Evolutionary conservation across 2,797 vertebrate genomes (phyloP).

Genomic region (Hafferia zeledoni): DNA sequence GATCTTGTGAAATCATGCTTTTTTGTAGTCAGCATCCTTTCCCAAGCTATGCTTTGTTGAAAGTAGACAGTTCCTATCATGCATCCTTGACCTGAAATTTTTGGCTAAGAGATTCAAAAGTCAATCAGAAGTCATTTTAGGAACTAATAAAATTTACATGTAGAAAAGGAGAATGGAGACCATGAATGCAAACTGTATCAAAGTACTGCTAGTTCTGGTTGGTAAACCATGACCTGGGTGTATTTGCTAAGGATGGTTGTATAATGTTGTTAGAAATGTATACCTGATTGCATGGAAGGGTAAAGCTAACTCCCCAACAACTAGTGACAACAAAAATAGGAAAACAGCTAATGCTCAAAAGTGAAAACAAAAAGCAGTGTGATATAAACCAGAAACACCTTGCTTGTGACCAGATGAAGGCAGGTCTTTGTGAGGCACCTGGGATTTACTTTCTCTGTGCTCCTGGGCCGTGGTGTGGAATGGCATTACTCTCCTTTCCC

Average conservation of each 20-base stretch:
- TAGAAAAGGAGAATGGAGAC: background rate
- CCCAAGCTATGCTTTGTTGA: background rate
- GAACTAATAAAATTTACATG: background rate
- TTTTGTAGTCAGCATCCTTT: background rate
- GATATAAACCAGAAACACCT: background rate
- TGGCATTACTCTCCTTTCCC: fast-evolving
- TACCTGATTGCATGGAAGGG: fast-evolving
- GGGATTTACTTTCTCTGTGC: background rate
- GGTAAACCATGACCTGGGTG: background rate
- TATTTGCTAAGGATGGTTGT: background rate
- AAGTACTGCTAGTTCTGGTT: background rate
- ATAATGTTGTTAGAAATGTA: background rate
- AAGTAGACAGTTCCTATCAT: background rate
- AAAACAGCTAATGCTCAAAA: background rate
- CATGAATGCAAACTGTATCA: background rate
- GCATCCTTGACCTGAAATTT: background rate
- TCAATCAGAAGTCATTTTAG: background rate
- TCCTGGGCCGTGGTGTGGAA: background rate
- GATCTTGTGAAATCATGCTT: background rate
- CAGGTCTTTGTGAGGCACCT: background rate
- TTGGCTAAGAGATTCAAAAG: background rate
- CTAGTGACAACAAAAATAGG: background rate
- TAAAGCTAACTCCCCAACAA: background rate
- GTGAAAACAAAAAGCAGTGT: background rate
- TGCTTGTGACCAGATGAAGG: background rate